Conservation (phyloP, 2,113 vertebrate species). For the Nycticebus coucang region DNA sequence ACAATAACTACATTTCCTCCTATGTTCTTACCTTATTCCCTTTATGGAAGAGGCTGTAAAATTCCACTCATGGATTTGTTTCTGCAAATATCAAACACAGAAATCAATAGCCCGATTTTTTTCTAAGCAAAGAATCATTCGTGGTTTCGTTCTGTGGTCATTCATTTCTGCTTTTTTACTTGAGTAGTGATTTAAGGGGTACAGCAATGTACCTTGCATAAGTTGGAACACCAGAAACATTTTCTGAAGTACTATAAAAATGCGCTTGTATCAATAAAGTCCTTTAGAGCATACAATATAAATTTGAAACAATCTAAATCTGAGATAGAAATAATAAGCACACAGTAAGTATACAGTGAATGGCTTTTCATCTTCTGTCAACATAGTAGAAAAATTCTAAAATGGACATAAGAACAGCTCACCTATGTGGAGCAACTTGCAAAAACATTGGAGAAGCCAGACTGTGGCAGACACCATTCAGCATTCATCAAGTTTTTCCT, state of each 20-base stretch:
- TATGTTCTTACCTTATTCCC: constrained; percentile 92
- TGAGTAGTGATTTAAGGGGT: background rate
- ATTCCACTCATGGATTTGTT: constrained; percentile 96
- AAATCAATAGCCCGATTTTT: constrained; percentile 58
- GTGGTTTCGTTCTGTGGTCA: background rate
- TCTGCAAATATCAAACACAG: constrained; percentile 85
- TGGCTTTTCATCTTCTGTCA: constrained; percentile 36
- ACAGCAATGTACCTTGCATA: constrained; percentile 16
- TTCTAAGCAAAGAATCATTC: constrained; percentile 54
- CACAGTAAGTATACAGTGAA: background rate
- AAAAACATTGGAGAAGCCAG: constrained; percentile 28
- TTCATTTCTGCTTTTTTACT: constrained; percentile 45
- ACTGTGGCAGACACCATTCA: background rate
- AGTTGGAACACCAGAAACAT: background rate
- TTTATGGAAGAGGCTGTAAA: constrained; percentile 94
- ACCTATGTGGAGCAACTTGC: background rate
- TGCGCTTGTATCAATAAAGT: background rate
- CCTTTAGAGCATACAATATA: constrained; percentile 35
- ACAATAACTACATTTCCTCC: constrained; percentile 52
- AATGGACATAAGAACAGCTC: constrained; percentile 19
- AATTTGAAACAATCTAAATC: constrained; percentile 2
- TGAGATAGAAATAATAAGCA: background rate
- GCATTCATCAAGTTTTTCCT: background rate
- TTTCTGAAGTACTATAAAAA: constrained; percentile 30
- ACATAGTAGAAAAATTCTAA: constrained; percentile 15